These are phyloP conservation scores for Nesoenas mayeri DNA, from an alignment of 2,113 vertebrate species.

Conservation along the genomic window DNA sequence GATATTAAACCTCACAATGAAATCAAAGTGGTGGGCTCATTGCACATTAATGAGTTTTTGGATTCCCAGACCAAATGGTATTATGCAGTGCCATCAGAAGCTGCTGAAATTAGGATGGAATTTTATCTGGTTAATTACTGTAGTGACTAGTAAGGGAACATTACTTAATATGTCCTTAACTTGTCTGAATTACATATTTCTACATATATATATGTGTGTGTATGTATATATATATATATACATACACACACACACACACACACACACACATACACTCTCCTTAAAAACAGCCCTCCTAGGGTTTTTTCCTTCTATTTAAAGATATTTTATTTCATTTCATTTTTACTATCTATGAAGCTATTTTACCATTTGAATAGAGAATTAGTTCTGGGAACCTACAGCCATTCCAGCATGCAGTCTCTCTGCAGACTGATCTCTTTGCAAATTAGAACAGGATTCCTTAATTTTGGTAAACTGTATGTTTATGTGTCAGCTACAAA, in stretches of 20 bases:
- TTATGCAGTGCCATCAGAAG: not conserved
- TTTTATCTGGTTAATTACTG: not conserved
- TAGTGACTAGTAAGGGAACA: not conserved
- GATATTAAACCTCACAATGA: not conserved
- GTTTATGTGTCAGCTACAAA: not conserved
- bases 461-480: not conserved
- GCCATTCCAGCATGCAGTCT: not conserved
- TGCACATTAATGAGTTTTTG: not conserved
- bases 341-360: not conserved
- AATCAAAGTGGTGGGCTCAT: not conserved
- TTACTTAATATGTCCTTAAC: not conserved
- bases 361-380: not conserved
- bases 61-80: not conserved
- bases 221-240: not conserved
- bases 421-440: not conserved
- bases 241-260: fast-evolving
- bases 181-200: not conserved
- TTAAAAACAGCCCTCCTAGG: not conserved
- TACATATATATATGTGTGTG: not conserved
- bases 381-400: not conserved
- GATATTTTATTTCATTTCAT: not conserved
- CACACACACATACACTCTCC: fast-evolving
- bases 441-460: not conserved
- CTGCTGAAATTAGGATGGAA: not conserved
- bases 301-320: not conserved